These are phyloP conservation scores for Macrophya alboannulata DNA, from an alignment of 2,888 invertebrate genomes.

Conservation along the genomic window DNA sequence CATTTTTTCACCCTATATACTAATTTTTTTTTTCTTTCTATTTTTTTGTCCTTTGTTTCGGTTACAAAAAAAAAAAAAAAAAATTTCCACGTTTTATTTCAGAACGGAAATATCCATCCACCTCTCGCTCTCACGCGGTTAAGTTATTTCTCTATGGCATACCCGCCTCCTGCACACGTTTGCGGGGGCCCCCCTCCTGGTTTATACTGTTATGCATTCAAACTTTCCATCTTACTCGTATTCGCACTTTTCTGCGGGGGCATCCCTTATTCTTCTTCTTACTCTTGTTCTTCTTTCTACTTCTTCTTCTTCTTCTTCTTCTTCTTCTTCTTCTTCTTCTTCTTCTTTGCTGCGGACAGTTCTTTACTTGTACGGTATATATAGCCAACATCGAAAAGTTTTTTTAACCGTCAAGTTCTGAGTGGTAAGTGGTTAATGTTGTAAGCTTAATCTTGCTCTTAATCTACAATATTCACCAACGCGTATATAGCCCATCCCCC, in stretches of 20 bases:
- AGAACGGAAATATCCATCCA: conserved; percentile 31
- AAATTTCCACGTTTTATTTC: background rate
- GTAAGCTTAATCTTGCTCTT: conserved; percentile 52
- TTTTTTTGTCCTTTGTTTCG: background rate
- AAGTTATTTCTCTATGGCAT: conserved; percentile 33
- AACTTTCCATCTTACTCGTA: conserved; percentile 51
- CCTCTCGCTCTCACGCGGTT: conserved; percentile 25
- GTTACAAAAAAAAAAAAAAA: background rate
- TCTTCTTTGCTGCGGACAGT: conserved; percentile 22
- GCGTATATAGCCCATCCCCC: background rate
- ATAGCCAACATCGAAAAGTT: conserved; percentile 8
- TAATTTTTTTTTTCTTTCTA: background rate
- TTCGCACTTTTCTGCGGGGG: conserved; percentile 40
- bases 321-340: background rate
- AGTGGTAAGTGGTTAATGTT: conserved; percentile 57
- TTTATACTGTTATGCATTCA: conserved; percentile 55
- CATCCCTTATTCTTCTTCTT: background rate
- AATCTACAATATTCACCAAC: conserved; percentile 35
- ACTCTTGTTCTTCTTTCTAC: background rate
- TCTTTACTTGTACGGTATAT: conserved; percentile 35
- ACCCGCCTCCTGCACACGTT: background rate
- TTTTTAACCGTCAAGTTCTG: conserved; percentile 45
- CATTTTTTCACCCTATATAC: background rate
- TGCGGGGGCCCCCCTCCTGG: background rate
- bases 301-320: background rate